Conservation (phyloP, 2,888 invertebrate genomes). For the Perdita meconis region DNA sequence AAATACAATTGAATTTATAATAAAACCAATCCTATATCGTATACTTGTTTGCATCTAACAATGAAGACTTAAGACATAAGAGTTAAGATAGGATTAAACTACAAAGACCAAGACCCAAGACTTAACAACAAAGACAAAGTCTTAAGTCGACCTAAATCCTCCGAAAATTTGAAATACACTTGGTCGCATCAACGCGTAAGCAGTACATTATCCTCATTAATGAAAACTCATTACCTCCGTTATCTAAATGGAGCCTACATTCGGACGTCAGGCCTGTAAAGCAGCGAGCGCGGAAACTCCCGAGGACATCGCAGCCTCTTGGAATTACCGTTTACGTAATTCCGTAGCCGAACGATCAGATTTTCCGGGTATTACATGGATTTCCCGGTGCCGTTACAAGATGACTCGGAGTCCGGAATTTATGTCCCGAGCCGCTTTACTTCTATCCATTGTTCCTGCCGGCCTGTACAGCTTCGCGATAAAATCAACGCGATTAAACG, state of each 20-base stretch:
- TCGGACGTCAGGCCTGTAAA: not conserved
- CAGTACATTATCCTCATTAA: not conserved
- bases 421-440: constrained; percentile 18
- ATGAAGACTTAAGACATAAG: no score
- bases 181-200: not conserved
- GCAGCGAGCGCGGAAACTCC: constrained; percentile 28
- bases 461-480: constrained; percentile 19
- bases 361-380: constrained; percentile 58
- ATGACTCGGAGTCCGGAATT: constrained; percentile 32
- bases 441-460: constrained; percentile 16
- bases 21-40: no score
- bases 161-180: no score
- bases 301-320: constrained; percentile 1
- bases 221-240: not conserved
- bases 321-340: constrained; percentile 48
- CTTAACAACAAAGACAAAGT: no score
- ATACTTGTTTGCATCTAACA: no score
- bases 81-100: no score
- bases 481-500: constrained; percentile 35
- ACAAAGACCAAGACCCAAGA: no score
- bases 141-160: no score
- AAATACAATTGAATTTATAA: no score
- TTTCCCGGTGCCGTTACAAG: constrained; percentile 42
- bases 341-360: constrained; percentile 51
- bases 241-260: constrained; percentile 10